Percentiles rank a stretch among this genome's conserved stretches.
These are phyloP conservation scores for Saturnia pavonia DNA, from an alignment of 2,888 invertebrate genomes.

Conservation along the genomic window DNA sequence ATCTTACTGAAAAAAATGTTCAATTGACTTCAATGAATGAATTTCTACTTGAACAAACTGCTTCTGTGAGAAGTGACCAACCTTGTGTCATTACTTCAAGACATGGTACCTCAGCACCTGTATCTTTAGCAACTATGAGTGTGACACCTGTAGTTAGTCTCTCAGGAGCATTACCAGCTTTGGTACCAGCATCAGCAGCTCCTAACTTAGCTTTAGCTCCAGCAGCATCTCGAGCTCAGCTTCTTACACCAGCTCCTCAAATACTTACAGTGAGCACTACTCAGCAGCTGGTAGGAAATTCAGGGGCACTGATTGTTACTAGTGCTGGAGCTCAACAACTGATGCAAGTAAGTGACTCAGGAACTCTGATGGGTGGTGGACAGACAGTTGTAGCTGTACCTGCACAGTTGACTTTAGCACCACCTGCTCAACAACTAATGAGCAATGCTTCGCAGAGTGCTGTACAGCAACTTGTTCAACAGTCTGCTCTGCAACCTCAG, in stretches of 20 bases:
- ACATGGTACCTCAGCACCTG: conserved; percentile 73
- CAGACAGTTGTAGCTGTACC: conserved; percentile 77
- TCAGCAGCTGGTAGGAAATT: conserved; percentile 74
- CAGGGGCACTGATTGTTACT: conserved; percentile 74
- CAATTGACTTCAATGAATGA: conserved; percentile 78
- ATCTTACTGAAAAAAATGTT: conserved; percentile 72
- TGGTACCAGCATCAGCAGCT: conserved; percentile 68
- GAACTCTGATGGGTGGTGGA: conserved; percentile 74
- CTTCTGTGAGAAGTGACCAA: conserved; percentile 66
- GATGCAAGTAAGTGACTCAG: conserved; percentile 79
- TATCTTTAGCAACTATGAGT: conserved; percentile 75
- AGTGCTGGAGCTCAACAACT: conserved; percentile 77
- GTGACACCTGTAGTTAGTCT: conserved; percentile 75
- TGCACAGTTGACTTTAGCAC: conserved; percentile 71
- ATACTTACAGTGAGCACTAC: conserved; percentile 75
- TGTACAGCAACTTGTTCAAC: conserved; percentile 73
- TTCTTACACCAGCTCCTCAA: conserved; percentile 74
- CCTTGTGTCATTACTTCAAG: conserved; percentile 76
- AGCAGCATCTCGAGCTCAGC: conserved; percentile 70
- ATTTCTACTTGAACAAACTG: conserved; percentile 71
- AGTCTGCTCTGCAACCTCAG: conserved; percentile 66
- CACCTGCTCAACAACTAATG: conserved; percentile 68
- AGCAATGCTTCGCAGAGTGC: conserved; percentile 66
- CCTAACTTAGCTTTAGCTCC: conserved; percentile 70
- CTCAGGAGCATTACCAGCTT: conserved; percentile 66